Evolutionary conservation across 2,888 invertebrate species (phyloP), one percentile per base, ranked within the genome.

Genomic region (Acleris holmiana): DNA sequence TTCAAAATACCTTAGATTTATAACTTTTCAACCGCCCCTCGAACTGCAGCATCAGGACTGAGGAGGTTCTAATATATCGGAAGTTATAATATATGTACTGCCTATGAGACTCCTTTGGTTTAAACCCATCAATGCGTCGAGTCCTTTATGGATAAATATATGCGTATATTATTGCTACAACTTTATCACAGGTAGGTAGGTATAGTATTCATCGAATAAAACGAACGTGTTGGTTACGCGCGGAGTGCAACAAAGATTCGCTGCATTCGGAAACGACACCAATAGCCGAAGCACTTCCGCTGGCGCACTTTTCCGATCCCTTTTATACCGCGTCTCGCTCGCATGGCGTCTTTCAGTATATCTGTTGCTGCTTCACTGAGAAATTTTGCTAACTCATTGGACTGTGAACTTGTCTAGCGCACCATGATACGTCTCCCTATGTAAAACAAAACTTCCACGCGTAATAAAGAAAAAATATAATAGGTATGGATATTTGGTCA

Each of bases 261-360:
- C 67, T 71, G 70, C 73, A 79, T 75, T 73, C 76, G 82, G 77
- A 84, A 80, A 77, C 78, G 80, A 82, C 79, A 84, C 83, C 85
- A 82, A 84, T 83, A 80, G 79, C 76, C 75, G 78, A 79, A 82
- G 82, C 84, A 83, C 81, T 86, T 77, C 80, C 74, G 75, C 74
- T 71, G 73, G 73, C 75, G 76, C 78, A 80, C 78, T 82, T 79
- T 78, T 76, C 76, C 79, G 76, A 84, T 84, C 81, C 80, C 79
- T 85, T 83, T 84, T 82, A 76, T 77, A 76, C 73, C 68, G 23
- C 58, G 75, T 73, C 74, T 77, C 77, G 78, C 77, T 74, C 69
- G 67, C 75, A 74, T 78, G 75, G 75, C 75, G 78, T 78, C 79
- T 82, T 80, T 82, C 78, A 79, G 79, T 75, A 76, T 79, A 79